Evolutionary conservation across 2,113 vertebrate genomes (phyloP).

Genomic region (Chaenocephalus aceratus): DNA sequence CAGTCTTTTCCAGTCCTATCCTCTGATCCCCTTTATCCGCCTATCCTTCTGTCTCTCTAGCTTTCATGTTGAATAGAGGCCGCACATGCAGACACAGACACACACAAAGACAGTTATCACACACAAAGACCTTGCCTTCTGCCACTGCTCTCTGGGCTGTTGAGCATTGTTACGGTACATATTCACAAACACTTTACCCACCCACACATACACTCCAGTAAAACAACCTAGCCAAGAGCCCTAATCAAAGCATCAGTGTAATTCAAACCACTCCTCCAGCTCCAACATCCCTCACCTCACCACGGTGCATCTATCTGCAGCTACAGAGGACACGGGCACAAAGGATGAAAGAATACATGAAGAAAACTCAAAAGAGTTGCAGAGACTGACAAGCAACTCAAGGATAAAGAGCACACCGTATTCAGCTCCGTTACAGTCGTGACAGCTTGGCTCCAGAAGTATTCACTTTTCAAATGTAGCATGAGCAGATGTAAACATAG

Average conservation of each 20-base stretch:
- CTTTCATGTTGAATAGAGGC: conserved; percentile 72
- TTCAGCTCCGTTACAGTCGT: not conserved
- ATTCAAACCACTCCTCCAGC: conserved; percentile 61
- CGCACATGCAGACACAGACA: conserved; percentile 48
- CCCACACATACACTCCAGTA: conserved; percentile 38
- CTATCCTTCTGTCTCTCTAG: conserved; percentile 61
- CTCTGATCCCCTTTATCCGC: conserved; percentile 78
- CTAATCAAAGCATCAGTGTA: conserved; percentile 69
- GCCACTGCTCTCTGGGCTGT: conserved; percentile 43
- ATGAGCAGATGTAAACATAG: conserved; percentile 30
- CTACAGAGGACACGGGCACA: conserved; percentile 24
- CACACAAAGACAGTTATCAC: conserved; percentile 49
- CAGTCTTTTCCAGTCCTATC: conserved; percentile 73
- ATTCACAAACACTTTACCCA: conserved; percentile 54
- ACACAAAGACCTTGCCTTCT: conserved; percentile 64
- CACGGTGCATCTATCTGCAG: conserved; percentile 6
- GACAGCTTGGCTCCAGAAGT: conserved; percentile 18
- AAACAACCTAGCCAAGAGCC: conserved; percentile 63
- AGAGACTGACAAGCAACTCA: conserved; percentile 4
- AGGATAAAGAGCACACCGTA: conserved; percentile 6
- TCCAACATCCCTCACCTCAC: conserved; percentile 48
- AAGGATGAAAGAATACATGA: conserved; percentile 14
- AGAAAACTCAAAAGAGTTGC: conserved; percentile 13
- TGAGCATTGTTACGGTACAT: conserved; percentile 45
- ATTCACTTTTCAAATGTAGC: conserved; percentile 10